phyloP scores from a whole-genome alignment of 2,113 vertebrate species.

The Charadrius vociferus region DNA sequence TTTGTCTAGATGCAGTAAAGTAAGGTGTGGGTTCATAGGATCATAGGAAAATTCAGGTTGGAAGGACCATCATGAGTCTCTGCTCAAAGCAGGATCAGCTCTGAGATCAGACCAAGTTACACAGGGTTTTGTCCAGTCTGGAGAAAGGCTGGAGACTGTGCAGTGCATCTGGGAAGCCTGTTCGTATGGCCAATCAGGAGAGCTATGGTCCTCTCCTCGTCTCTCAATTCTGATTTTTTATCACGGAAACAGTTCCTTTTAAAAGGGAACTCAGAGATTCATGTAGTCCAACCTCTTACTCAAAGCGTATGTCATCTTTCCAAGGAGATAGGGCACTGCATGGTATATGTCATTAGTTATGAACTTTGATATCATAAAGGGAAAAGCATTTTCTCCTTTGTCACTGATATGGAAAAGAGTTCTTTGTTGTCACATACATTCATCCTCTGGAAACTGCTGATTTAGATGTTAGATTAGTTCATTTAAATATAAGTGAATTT shows the following conservation, averaged over 20 bases:
- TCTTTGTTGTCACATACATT: not conserved
- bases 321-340: not conserved
- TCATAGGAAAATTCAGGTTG: not conserved
- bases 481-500: not conserved
- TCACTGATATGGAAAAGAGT: not conserved
- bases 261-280: not conserved
- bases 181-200: not conserved
- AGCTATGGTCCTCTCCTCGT: not conserved
- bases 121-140: not conserved
- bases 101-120: not conserved
- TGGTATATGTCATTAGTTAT: not conserved
- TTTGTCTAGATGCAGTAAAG: not conserved
- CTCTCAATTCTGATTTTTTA: not conserved
- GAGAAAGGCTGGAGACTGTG: not conserved
- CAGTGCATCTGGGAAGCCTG: not conserved
- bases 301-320: not conserved
- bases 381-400: conserved; percentile 9
- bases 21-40: not conserved
- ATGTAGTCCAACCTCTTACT: not conserved
- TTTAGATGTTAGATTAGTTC: not conserved
- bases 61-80: not conserved
- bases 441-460: not conserved
- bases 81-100: not conserved
- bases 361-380: not conserved
- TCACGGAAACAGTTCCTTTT: not conserved